Conservation (phyloP, 2,888 invertebrate species). For the Rotaria magnacalcarata region DNA sequence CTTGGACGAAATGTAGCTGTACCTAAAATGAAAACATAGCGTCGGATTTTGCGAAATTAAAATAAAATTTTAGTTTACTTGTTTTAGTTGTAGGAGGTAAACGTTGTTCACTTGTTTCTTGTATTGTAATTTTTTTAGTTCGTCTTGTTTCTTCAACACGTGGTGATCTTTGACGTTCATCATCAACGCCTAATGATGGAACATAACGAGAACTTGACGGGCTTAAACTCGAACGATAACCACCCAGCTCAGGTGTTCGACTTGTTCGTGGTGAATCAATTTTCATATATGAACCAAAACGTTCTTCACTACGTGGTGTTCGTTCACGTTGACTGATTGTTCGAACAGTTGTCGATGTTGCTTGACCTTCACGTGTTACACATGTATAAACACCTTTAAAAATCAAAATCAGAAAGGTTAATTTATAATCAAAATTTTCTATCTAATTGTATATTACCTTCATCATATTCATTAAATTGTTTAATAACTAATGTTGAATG, state of each 20-base stretch:
- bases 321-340: not conserved
- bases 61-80: not conserved
- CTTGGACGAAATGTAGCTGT: slow-evolving; percentile 28
- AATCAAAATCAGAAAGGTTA: not conserved
- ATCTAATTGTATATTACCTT: not conserved
- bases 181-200: not conserved
- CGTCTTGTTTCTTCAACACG: slow-evolving; percentile 29
- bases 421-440: not conserved
- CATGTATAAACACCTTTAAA: slow-evolving; percentile 10
- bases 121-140: slow-evolving; percentile 31
- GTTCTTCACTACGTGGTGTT: slow-evolving; percentile 34
- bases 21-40: not conserved
- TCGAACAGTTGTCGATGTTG: slow-evolving; percentile 16
- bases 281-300: slow-evolving; percentile 26
- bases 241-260: slow-evolving; percentile 18
- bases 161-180: not conserved
- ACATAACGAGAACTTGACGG: not conserved
- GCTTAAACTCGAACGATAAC: slow-evolving; percentile 1
- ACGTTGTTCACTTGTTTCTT: slow-evolving; percentile 36
- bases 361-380: slow-evolving; percentile 27
- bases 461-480: slow-evolving; percentile 18
- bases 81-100: slow-evolving; percentile 4
- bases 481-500: slow-evolving; percentile 6
- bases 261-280: slow-evolving; percentile 17
- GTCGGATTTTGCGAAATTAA: too few species aligned